Conservation (phyloP, 2,888 invertebrate species). For the Scaptodrosophila latifasciaeformis region DNA sequence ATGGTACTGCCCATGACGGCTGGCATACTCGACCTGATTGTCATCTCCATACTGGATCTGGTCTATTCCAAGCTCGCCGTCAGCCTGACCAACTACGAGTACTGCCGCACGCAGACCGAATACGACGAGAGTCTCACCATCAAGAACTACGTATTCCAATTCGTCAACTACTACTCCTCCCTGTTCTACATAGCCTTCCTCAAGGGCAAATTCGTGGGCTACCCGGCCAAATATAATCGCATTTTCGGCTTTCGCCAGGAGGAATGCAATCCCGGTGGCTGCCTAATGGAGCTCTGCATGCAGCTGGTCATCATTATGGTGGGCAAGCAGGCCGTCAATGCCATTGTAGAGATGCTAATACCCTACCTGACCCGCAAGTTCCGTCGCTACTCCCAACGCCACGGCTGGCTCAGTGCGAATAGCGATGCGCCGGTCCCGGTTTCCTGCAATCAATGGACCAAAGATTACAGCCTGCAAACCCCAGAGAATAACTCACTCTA, state of each 20-base stretch:
- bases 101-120: constrained; percentile 87
- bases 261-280: constrained; percentile 90
- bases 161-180: constrained; percentile 91
- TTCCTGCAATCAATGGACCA: constrained; percentile 83
- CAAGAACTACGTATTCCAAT: constrained; percentile 91
- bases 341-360: constrained; percentile 84
- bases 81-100: constrained; percentile 83
- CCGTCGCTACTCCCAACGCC: constrained; percentile 74
- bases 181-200: constrained; percentile 90
- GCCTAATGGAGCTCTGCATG: constrained; percentile 89
- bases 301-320: constrained; percentile 91
- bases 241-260: constrained; percentile 83
- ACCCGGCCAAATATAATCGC: constrained; percentile 85
- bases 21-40: constrained; percentile 84
- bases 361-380: constrained; percentile 79
- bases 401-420: constrained; percentile 74
- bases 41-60: constrained; percentile 85
- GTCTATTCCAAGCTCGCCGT: constrained; percentile 81
- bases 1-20: constrained; percentile 85
- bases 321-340: constrained; percentile 88
- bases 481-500: constrained; percentile 83
- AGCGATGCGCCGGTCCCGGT: constrained; percentile 74
- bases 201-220: constrained; percentile 86
- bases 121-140: constrained; percentile 90
- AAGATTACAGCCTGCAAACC: constrained; percentile 82